These are phyloP conservation scores for Clupea harengus DNA, from an alignment of 2,113 vertebrate species.

Conservation along the genomic window DNA sequence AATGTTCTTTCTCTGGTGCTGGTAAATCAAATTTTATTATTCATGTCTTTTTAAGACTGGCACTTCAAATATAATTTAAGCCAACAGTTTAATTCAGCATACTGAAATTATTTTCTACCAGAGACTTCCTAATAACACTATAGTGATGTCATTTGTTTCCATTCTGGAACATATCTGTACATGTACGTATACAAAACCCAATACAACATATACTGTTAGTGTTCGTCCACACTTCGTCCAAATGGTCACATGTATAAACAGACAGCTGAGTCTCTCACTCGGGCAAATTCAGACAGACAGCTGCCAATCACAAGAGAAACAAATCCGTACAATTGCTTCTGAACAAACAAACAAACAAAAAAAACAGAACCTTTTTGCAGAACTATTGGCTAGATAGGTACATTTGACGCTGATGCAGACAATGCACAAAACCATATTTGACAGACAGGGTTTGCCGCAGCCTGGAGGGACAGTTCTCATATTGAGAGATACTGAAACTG, in stretches of 20 bases:
- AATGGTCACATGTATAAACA: neutral
- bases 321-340: neutral
- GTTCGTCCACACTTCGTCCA: too few relatives aligned
- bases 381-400: neutral
- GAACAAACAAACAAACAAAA: neutral
- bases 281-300: neutral
- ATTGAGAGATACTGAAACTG: conserved; percentile 2
- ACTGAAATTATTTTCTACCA: neutral
- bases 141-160: too few relatives aligned
- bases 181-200: neutral
- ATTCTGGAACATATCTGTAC: neutral
- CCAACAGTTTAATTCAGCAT: neutral
- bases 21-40: too few relatives aligned
- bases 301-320: neutral
- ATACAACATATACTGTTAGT: neutral
- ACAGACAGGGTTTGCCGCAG: neutral
- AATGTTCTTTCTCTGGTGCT: too few relatives aligned
- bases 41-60: too few relatives aligned
- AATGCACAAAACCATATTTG: conserved; percentile 1
- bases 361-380: neutral
- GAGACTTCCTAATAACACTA: neutral
- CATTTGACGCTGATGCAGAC: neutral
- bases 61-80: too few relatives aligned
- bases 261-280: neutral
- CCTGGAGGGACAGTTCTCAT: neutral